Evolutionary conservation across 2,797 vertebrate genomes (phyloP), one percentile per base, ranked within the genome.

Genomic region (Diglossa cyanea): DNA sequence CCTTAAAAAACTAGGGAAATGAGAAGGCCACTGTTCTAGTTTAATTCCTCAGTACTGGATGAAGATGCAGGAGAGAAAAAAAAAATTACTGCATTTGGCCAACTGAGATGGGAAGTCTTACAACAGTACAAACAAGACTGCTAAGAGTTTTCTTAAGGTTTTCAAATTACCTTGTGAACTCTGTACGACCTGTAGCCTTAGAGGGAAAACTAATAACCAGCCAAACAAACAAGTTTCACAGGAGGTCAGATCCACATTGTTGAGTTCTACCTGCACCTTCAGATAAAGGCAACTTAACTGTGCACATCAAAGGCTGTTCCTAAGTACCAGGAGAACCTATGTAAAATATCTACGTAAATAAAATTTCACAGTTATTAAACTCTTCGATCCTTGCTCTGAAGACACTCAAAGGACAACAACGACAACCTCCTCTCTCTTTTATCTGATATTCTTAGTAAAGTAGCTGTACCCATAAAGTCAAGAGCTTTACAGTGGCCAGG

Each of bases 141-240:
- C 53, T 70, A 66, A 66, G 40, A 68, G 54, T 78, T 87, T 94
- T 91, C 85, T 66, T 84, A 86, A 88, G 35, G 65, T 50, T 87
- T 93, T 82, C 37, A 65, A 86, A 92, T 44, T 68, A 89, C 58
- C 35, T 40, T 78, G 58, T 88, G 84, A 94, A 91, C 91, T 81
- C 80, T 48, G 48, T 63, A 80, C 2, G 17, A 81, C 73, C 66
- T 72, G 40, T 25, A 82, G 68, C 78, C 68, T 83, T 61, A 66
- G 50, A 87, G n/a, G 21, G n/a, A 86, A 85, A 74, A 74, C 40
- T 60, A 79, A 88, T 28, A 88, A 73, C 51, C 68, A 75, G 39
- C 2, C 62, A 72, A 79, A 28, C 53, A 71, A 81, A 47, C 63
- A 70, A 79, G 44, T 71, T 80, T 65, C 62, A 83, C 33, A 39